Evolutionary conservation across 2,888 invertebrate species (phyloP), one percentile per base, ranked within the genome.

Genomic region (Chalcosyrphus nemorum): DNA sequence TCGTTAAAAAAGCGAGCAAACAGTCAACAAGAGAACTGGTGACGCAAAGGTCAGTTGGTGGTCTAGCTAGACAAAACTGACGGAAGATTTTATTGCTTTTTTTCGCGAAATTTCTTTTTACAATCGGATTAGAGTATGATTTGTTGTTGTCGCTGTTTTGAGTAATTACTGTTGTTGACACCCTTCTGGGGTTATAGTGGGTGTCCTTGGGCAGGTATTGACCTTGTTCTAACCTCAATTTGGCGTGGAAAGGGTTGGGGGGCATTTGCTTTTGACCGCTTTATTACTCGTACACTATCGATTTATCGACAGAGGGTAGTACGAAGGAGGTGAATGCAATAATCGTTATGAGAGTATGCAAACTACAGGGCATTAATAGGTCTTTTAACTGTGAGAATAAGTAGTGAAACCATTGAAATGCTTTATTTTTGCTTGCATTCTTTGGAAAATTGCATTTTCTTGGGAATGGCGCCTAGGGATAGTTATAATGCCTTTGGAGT

Each of bases 101-200:
- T 1, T 52, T 52, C 9, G 52, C 29, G 15, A 52, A 29, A 29
- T 52, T 15, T 0, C 29, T 52, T 29, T 17, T 27, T 15, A 5
- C 27, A 52, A 52, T 52, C 27, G 52, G 52, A 52, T 52, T 50
- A 50, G 24, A 50, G 2, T 13, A 29, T 52, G 52, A 52, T 24
- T 13, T 43, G 43, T 17, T 27, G 19, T 13, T 24, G 24, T 4
- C 4, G 21, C 2, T 24, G 27, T 50, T 50, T 27, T 50, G 50
- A 50, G 21, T 21, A 47, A n/a, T 21, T 47, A 24, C 47, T 24
- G n/a, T 45, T 45, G 21, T 47, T 47, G 24, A 47, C 47, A 47
- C 21, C 45, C 45, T 24, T 45, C 11, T 21, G 4, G 19, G 1
- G 19, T 19, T n/a, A n/a, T n/a, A n/a, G n/a, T n/a, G n/a, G n/a